Evolutionary conservation across 92 coral and sea anemone genomes (phyloP).

Genomic region (Muricea muricata): DNA sequence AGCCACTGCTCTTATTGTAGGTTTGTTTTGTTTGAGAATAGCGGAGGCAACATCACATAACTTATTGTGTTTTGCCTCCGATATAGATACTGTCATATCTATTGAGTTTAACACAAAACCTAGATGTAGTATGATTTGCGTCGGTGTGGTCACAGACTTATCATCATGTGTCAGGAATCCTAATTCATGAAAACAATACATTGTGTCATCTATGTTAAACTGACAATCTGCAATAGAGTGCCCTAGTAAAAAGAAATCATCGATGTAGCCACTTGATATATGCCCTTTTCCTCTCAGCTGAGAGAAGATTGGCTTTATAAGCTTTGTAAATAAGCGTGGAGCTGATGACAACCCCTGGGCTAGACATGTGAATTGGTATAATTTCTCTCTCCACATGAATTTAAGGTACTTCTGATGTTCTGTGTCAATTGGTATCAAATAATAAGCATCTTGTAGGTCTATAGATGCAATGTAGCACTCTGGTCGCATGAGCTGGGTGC

Average conservation of each 20-base stretch:
- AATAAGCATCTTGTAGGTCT: conserved; percentile 56
- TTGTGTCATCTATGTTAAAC: conserved; percentile 54
- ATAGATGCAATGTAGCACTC: conserved; percentile 52
- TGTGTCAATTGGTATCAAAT: conserved; percentile 46
- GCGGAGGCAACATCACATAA: background rate
- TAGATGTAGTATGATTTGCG: conserved; percentile 54
- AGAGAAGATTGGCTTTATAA: conserved; percentile 62
- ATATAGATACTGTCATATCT: conserved; percentile 60
- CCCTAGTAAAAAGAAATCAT: conserved; percentile 61
- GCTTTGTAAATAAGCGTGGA: conserved; percentile 64
- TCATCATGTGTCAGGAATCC: conserved; percentile 52
- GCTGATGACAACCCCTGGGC: conserved; percentile 66
- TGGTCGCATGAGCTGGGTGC: conserved; percentile 47
- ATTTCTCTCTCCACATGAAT: conserved; percentile 35
- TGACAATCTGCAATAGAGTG: conserved; percentile 50
- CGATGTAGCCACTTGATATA: conserved; percentile 59
- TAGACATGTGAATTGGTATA: conserved; percentile 61
- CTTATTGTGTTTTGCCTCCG: conserved; percentile 29
- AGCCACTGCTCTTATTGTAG: conserved; percentile 61
- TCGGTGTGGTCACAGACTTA: conserved; percentile 70
- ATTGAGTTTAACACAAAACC: conserved; percentile 58
- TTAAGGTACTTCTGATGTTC: conserved; percentile 55
- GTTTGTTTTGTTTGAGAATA: conserved; percentile 42
- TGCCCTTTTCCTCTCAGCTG: conserved; percentile 56
- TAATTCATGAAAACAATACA: conserved; percentile 32